Evolutionary conservation across 1,140 invertebrate species (phyloP).

Genomic region (Pseudomyrmex sp.): DNA sequence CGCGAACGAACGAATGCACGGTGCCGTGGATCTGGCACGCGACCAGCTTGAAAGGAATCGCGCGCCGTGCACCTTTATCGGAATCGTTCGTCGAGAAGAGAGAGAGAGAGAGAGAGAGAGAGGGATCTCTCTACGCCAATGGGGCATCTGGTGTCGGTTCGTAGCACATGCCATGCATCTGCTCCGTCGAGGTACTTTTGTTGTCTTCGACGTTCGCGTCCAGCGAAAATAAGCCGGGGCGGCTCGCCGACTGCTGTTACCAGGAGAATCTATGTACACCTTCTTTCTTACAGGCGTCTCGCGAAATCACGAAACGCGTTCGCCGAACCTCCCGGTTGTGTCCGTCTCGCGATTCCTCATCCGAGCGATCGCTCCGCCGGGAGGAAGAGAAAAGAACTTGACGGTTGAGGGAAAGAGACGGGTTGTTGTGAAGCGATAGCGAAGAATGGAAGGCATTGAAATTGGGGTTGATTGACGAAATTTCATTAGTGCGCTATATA

Average conservation of each 20-base stretch:
- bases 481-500: neutral
- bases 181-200: slow-evolving; percentile 81
- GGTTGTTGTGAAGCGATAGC: too few relatives aligned
- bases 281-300: slow-evolving; percentile 44
- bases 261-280: slow-evolving; percentile 67
- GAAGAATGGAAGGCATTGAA: neutral
- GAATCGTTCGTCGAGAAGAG: slow-evolving; percentile 51
- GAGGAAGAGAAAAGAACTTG: neutral
- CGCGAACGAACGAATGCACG: slow-evolving; percentile 3
- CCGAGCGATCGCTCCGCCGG: neutral
- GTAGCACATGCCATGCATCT: slow-evolving; percentile 84
- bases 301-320: neutral
- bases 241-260: slow-evolving; percentile 76
- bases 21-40: slow-evolving; percentile 69
- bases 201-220: slow-evolving; percentile 77
- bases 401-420: neutral
- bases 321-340: neutral
- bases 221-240: slow-evolving; percentile 72
- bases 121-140: slow-evolving; percentile 80
- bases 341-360: neutral
- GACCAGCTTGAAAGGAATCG: slow-evolving; percentile 69
- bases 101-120: too few relatives aligned
- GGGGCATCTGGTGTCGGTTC: slow-evolving; percentile 84
- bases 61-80: slow-evolving; percentile 64
- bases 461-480: neutral